Base-by-base conservation (phyloP, 2,888 invertebrate species). In the Leucoptera coffeella region DNA sequence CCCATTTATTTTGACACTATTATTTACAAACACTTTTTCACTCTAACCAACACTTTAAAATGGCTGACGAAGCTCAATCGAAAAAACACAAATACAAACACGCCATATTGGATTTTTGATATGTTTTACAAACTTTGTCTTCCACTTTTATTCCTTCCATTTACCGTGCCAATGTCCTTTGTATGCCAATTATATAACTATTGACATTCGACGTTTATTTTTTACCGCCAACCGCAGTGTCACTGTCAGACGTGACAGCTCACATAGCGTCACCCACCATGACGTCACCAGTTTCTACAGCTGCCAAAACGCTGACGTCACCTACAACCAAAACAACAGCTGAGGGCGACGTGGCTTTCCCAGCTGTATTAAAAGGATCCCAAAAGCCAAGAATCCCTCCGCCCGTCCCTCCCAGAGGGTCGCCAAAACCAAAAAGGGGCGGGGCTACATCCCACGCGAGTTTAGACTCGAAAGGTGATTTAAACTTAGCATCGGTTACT, bases 401-500 rank as follows among this genome's bases (percentile, higher is more conserved):
- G 28, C 91, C 91, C 12, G 90, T 91, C 27, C 90, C 90, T 28
- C 90, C 90, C 3, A 73, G 90, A 42, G 87, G 87, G 30, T 84
- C 85, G 14, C 85, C 83, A 22, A 81, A 81, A 52, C 58, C 71
- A 30, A 77, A 77, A 54, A 62, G 76, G 19, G 73, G 73, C 22
- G 67, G 64, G 25, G 25, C 25, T 14, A 42, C 50, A 32, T 58
- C 65, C 6, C 62, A 58, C 38, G 41, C 61, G 29, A 50, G 51
- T 40, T 37, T 61, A 38, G 67, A 67, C 26, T 53, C 47, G 4
- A 69, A 69, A 72, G 71, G 71, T 71, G 71, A 71, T 31, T 44
- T 45, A 41, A 43, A 64, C 43, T 50, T 41, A 43, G 51, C 62
- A 43, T 58, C 60, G 26, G 44, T 53, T 40, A 61, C 61, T 22